These are phyloP conservation scores for Lycodopsis pacificus DNA, from an alignment of 2,797 vertebrate species.

Conservation along the genomic window DNA sequence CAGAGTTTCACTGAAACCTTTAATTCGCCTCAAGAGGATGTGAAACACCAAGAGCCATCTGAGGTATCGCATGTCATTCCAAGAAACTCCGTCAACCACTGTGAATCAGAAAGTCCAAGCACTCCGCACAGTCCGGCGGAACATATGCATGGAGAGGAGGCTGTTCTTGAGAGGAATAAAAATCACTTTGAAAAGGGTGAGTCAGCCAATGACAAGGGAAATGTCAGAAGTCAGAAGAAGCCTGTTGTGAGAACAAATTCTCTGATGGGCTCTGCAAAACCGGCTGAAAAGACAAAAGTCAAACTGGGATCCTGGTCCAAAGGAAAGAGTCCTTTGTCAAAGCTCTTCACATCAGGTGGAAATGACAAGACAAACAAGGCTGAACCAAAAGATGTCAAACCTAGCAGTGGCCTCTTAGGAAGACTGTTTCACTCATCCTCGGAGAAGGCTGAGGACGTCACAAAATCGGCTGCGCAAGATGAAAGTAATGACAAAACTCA, in stretches of 20 bases:
- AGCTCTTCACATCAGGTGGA: conserved; percentile 77
- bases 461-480: conserved; percentile 4
- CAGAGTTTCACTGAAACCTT: conserved; percentile 29
- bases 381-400: conserved; percentile 70
- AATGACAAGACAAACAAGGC: conserved; percentile 70
- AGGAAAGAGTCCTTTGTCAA: conserved; percentile 81
- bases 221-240: conserved; percentile 36
- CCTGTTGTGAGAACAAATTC: conserved; percentile 53
- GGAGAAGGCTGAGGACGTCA: conserved; percentile 61
- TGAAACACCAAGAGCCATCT: conserved; percentile 20
- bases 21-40: conserved; percentile 30
- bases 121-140: conserved; percentile 8
- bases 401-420: conserved; percentile 73
- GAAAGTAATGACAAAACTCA: conserved; percentile 22
- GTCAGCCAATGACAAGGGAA: conserved; percentile 31
- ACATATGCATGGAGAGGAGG: conserved; percentile 4
- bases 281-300: conserved; percentile 62
- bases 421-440: conserved; percentile 75
- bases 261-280: conserved; percentile 57
- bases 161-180: conserved; percentile 16
- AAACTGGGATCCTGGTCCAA: conserved; percentile 82
- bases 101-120: conserved; percentile 28
- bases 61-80: conserved; percentile 15
- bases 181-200: conserved; percentile 25
- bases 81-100: conserved; percentile 5